Conservation (phyloP, 2,113 vertebrate species). For the Hemiscyllium ocellatum region DNA sequence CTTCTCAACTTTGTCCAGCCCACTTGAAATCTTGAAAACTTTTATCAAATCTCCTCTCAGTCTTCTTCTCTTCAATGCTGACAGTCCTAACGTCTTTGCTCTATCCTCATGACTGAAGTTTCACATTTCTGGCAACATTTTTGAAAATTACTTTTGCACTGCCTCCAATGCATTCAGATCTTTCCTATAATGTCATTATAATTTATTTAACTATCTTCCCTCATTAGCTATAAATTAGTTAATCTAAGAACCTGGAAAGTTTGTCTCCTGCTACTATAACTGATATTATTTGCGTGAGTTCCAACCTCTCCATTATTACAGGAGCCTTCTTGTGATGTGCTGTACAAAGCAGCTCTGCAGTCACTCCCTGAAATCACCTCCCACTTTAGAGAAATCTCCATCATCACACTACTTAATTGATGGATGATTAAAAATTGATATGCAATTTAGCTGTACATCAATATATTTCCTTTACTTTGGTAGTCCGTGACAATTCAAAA, state of each 20-base stretch:
- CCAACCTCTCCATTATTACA: not conserved
- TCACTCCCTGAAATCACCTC: not conserved
- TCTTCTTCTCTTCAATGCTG: no score
- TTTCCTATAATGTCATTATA: no score
- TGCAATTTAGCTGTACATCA: not conserved
- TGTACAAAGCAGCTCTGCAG: not conserved
- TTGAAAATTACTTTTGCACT: no score
- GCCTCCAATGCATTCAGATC: no score
- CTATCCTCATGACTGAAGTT: no score
- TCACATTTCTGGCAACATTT: no score
- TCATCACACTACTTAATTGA: not conserved
- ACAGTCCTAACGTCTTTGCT: no score
- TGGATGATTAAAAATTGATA: constrained; percentile 19
- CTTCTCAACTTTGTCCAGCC: no score
- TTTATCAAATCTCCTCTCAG: no score
- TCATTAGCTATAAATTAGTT: not conserved
- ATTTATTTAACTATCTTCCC: not conserved
- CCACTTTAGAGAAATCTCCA: not conserved
- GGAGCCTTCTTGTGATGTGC: not conserved
- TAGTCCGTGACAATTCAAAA: not conserved
- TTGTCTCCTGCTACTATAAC: not conserved
- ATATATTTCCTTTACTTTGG: not conserved
- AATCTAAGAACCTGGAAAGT: not conserved
- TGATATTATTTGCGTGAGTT: not conserved
- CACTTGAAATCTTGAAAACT: no score